phyloP scores from a whole-genome alignment of 2,888 invertebrate species.

The Patella depressa region DNA sequence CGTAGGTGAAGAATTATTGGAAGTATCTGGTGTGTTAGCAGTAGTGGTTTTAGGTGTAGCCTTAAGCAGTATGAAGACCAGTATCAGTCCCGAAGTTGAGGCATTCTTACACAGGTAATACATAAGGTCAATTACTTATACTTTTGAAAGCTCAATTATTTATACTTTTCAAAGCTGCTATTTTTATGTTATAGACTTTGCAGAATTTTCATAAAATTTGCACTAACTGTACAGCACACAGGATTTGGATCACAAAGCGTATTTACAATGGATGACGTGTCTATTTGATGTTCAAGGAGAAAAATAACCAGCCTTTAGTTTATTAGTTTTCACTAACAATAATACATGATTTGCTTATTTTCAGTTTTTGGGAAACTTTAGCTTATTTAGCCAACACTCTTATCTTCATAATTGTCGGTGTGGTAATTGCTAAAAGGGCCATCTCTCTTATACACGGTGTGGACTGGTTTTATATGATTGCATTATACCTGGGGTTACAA shows the following conservation, averaged over 20 bases:
- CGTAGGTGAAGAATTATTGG: slow-evolving; percentile 57
- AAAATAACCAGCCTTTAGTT: no score
- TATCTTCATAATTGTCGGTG: slow-evolving; percentile 77
- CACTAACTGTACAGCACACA: no score
- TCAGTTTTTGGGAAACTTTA: slow-evolving; percentile 72
- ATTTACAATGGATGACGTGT: no score
- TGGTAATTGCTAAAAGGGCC: slow-evolving; percentile 75
- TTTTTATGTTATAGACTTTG: no score
- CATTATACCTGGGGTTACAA: slow-evolving; percentile 68
- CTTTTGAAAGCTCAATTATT: no score
- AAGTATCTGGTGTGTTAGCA: slow-evolving; percentile 72
- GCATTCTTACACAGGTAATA: slow-evolving; percentile 66
- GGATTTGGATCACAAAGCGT: no score
- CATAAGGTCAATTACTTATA: no score
- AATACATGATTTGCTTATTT: background rate
- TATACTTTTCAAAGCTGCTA: no score
- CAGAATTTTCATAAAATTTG: no score
- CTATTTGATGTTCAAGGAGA: no score
- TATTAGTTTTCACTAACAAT: no score
- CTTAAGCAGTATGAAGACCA: slow-evolving; percentile 68
- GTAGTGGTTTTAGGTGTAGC: slow-evolving; percentile 71
- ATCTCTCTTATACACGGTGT: slow-evolving; percentile 73
- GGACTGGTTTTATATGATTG: slow-evolving; percentile 74
- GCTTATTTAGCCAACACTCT: slow-evolving; percentile 74
- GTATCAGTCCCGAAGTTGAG: slow-evolving; percentile 71